phyloP scores from a whole-genome alignment of 2,113 vertebrate genomes.

The Beaufortia kweichowensis region DNA sequence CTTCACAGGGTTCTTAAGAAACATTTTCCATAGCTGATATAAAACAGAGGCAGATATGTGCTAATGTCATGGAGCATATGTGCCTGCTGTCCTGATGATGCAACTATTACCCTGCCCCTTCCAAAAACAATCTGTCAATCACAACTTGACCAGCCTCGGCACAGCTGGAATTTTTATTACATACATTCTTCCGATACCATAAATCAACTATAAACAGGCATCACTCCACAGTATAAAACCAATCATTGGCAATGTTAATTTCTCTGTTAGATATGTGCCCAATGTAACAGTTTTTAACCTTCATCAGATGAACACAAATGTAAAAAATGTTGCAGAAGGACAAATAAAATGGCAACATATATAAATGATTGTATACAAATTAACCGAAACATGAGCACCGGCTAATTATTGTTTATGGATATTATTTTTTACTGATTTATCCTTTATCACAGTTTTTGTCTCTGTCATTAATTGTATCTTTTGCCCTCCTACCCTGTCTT shows the following conservation, averaged over 20 bases:
- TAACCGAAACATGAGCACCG: no score
- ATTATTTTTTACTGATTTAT: no score
- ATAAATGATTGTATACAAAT: no score
- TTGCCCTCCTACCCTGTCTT: no score
- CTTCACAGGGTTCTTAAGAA: constrained; percentile 16
- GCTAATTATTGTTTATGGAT: no score
- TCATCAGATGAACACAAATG: no score
- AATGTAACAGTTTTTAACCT: no score
- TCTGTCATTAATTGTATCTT: no score
- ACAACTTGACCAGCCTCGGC: constrained; percentile 37
- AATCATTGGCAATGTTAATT: background rate
- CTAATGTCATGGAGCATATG: constrained; percentile 46
- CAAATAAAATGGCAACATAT: no score
- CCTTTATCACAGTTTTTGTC: no score
- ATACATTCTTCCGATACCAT: constrained; percentile 17
- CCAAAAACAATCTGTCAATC: constrained; percentile 35
- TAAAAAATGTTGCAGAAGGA: no score
- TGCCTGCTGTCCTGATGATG: constrained; percentile 34
- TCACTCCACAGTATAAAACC: background rate
- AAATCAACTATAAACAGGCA: constrained; percentile 21
- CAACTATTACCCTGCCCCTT: constrained; percentile 7
- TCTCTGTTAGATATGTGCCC: background rate
- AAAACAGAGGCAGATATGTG: constrained; percentile 6
- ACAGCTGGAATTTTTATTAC: constrained; percentile 39
- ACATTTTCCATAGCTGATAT: constrained; percentile 21